Evolutionary conservation across 2,888 invertebrate species (phyloP).

Genomic region (Hedychridium roseum): DNA sequence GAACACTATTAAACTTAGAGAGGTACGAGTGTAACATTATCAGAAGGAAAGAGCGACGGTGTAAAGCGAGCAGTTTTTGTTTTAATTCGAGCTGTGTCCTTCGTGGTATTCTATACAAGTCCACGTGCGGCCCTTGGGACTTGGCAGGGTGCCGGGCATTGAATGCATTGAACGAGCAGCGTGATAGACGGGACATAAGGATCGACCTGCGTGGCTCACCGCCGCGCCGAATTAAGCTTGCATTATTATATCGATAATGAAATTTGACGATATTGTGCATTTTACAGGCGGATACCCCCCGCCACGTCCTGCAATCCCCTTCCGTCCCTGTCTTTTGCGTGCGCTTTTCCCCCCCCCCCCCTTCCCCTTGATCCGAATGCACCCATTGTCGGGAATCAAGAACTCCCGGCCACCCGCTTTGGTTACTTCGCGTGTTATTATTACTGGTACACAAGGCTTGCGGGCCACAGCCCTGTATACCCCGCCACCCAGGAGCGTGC

Average conservation of each 20-base stretch:
- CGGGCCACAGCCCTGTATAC: constrained; percentile 28
- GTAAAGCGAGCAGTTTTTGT: no score
- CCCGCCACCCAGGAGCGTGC: constrained; percentile 35
- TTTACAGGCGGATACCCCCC: constrained; percentile 48
- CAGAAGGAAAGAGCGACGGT: no score
- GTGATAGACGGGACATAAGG: constrained; percentile 19
- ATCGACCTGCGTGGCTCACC: constrained; percentile 14
- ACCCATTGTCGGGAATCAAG: constrained; percentile 51
- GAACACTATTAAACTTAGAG: no score
- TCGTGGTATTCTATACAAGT: no score
- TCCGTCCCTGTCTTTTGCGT: constrained; percentile 7
- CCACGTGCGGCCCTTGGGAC: no score
- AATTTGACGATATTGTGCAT: constrained; percentile 64
- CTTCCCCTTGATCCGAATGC: constrained; percentile 10
- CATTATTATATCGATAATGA: constrained; percentile 63
- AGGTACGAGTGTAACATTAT: no score
- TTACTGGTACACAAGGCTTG: constrained; percentile 16
- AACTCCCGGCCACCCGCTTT: constrained; percentile 47
- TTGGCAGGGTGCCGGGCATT: no score
- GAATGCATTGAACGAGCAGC: no score
- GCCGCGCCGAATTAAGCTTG: constrained; percentile 53
- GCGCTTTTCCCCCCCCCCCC: constrained; percentile 9
- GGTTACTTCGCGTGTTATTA: constrained; percentile 33
- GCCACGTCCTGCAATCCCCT: constrained; percentile 8
- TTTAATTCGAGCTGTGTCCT: no score